Percentiles rank a stretch among this genome's conserved stretches.
Evolutionary conservation across 2,113 vertebrate genomes (phyloP).

Genomic region (Hoplias malabaricus): DNA sequence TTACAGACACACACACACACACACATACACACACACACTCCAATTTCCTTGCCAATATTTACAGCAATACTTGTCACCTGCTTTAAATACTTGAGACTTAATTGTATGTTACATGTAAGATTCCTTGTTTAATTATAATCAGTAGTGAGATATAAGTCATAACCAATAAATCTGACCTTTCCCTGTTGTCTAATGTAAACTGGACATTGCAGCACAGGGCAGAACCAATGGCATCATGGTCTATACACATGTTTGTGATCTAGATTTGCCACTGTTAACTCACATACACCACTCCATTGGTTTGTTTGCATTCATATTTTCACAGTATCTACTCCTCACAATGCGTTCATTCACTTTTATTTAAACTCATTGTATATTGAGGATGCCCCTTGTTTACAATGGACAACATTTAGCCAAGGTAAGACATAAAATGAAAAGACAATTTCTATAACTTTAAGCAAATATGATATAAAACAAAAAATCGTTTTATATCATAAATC

Average conservation of each 20-base stretch:
- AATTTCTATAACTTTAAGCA: too few species aligned
- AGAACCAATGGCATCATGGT: slow-evolving; percentile 6
- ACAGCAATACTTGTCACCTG: slow-evolving; percentile 9
- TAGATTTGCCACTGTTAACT: not conserved
- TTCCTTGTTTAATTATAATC: slow-evolving; percentile 48
- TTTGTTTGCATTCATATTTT: not conserved
- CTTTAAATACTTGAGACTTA: slow-evolving; percentile 40
- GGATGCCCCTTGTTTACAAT: too few species aligned
- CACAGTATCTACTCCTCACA: not conserved
- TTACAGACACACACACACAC: slow-evolving; percentile 9
- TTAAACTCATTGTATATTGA: too few species aligned
- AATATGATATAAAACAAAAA: too few species aligned
- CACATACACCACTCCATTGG: not conserved
- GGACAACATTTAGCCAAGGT: too few species aligned
- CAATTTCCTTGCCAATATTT: slow-evolving; percentile 16
- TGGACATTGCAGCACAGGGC: slow-evolving; percentile 1
- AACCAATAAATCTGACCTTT: slow-evolving; percentile 16
- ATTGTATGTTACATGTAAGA: slow-evolving; percentile 50
- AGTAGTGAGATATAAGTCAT: slow-evolving; percentile 34
- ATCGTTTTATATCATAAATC: too few species aligned
- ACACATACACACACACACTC: slow-evolving; percentile 3
- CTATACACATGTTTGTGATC: not conserved
- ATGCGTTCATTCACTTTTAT: too few species aligned
- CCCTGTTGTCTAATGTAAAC: not conserved
- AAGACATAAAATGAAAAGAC: too few species aligned